Percentiles rank a stretch among this genome's conserved stretches.
Conservation (phyloP, 2,113 vertebrate genomes). For the Eidolon helvum region DNA sequence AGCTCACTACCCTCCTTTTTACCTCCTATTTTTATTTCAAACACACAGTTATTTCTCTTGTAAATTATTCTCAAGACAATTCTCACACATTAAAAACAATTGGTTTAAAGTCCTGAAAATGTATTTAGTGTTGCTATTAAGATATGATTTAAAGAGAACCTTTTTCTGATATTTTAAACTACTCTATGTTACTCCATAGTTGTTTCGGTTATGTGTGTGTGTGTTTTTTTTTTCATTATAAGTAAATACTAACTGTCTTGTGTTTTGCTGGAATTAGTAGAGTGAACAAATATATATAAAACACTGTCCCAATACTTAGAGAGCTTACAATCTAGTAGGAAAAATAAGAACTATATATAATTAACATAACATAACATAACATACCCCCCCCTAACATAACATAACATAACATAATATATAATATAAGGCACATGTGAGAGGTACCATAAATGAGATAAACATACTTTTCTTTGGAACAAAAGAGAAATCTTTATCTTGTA, state of each 20-base stretch:
- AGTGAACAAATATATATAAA: neutral
- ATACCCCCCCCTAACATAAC: too few species aligned
- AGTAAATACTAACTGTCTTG: neutral
- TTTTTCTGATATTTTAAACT: neutral
- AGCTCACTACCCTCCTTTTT: neutral
- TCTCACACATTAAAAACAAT: neutral
- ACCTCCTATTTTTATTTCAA: neutral
- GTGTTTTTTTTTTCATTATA: slow-evolving; percentile 10
- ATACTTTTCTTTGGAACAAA: slow-evolving; percentile 33
- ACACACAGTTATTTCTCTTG: neutral
- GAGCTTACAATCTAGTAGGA: neutral
- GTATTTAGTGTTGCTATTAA: neutral
- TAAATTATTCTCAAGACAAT: neutral
- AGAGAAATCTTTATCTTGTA: slow-evolving; percentile 35
- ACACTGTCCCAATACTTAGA: neutral
- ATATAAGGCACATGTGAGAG: neutral
- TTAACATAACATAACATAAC: too few species aligned
- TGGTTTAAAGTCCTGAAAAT: neutral
- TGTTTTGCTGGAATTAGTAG: neutral
- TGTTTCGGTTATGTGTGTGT: neutral
- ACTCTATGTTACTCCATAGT: neutral
- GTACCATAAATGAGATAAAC: slow-evolving; percentile 31
- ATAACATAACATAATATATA: neutral
- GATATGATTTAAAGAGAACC: neutral
- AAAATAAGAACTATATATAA: neutral